Base-by-base conservation (phyloP, 2,888 invertebrate genomes). In the Phoronis australis region DNA sequence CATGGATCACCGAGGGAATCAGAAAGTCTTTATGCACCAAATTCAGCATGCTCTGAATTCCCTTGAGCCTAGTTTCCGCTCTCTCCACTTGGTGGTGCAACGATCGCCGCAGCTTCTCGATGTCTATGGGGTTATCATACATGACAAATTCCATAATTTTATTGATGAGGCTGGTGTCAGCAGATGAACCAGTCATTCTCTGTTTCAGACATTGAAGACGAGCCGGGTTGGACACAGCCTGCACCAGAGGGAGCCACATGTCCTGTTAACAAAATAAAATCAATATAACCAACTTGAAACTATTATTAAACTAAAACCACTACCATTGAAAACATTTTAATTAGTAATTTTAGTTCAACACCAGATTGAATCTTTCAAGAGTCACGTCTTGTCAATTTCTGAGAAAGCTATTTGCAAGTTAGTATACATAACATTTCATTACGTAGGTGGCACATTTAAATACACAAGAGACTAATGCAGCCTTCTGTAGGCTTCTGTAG, bases 1-100 rank as follows among this genome's bases (percentile, higher is more conserved):
- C 82, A 65, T 89, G 88, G 65, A 85, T 85, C 0, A 85, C 85
- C 0, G 88, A 88, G 31, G 85, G 83, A 40, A 88, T 80, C 12
- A 88, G 73, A 51, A 82, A 81, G 18, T 76, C 83, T 57, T 85
- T 84, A 59, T 83, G 82, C 0, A 78, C 71, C 37, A 74, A 56
- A 56, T 84, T 83, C 59, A 87, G 83, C 62, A 94, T 88, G 79
- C 90, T 86, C 59, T 83, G 82, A 49, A 92, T 83, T 0, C 94
- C 94, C 65, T 85, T 85, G 59, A 85, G 84, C 25, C 93, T 83
- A 61, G 89, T 83, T 69, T 88, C 87, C 20, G 88, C 90, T 60
- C 94, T 83, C 76, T 89, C 87, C 48, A 88, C 89, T 82, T 94
- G 94, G 69, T 88, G 88, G 73, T 90, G 90, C 82, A 94, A 86